phyloP scores from a whole-genome alignment of 2,797 vertebrate genomes.

The Leucoraja ocellata region DNA sequence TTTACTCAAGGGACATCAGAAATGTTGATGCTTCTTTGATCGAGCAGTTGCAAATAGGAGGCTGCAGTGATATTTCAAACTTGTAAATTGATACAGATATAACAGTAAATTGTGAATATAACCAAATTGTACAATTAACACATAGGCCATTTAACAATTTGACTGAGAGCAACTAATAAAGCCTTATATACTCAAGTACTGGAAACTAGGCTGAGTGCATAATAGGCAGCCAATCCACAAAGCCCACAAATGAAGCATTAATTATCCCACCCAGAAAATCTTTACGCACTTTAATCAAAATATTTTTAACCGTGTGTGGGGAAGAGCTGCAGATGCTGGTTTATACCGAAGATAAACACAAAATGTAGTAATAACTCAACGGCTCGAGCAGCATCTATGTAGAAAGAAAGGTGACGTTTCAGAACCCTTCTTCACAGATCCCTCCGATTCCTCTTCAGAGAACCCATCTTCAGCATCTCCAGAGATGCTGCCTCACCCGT shows the following conservation, averaged over 20 bases:
- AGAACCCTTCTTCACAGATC: no score
- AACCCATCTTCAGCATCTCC: no score
- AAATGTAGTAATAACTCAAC: no score
- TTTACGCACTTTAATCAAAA: background rate
- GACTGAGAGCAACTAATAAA: background rate
- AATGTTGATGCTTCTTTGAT: background rate
- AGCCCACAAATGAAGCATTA: background rate
- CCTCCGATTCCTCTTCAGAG: no score
- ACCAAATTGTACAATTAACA: slow-evolving; percentile 11
- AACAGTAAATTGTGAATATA: background rate
- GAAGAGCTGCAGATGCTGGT: no score
- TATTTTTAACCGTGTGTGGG: no score
- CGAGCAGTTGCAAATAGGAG: background rate
- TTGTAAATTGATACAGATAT: background rate
- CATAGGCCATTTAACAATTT: background rate
- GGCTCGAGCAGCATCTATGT: no score
- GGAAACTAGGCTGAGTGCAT: background rate
- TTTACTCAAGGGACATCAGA: background rate
- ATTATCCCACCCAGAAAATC: background rate
- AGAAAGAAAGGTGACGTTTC: no score
- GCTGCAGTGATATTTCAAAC: background rate
- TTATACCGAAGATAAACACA: no score
- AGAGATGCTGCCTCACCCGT: no score
- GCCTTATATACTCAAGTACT: background rate
- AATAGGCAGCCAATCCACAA: background rate